Percentiles rank a stretch among this genome's conserved stretches.
Evolutionary conservation across 1,140 invertebrate species (phyloP).

Genomic region (Camponotus pennsylvanicus): DNA sequence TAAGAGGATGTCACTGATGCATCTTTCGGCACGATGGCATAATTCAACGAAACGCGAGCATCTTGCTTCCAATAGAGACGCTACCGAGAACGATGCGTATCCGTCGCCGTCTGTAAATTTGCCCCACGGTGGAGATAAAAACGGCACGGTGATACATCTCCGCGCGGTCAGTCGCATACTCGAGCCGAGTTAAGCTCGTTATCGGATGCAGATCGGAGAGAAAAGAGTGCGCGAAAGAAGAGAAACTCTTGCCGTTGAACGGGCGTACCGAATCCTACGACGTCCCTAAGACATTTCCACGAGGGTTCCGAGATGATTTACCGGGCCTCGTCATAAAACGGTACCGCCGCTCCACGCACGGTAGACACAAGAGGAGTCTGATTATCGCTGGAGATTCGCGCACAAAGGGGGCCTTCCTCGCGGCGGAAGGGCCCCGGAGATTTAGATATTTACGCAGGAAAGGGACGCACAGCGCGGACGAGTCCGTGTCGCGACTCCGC

Average conservation of each 20-base stretch:
- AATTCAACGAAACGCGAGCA: background rate
- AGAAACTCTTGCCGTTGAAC: conserved; percentile 71
- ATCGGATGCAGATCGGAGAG: conserved; percentile 79
- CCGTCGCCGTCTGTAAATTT: conserved; percentile 48
- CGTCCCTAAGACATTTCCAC: conserved; percentile 78
- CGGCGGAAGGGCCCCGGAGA: conserved; percentile 76
- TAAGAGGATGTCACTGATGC: too few species aligned
- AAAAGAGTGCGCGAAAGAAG: conserved; percentile 72
- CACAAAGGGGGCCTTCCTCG: conserved; percentile 78
- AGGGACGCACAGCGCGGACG: background rate
- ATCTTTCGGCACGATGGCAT: too few species aligned
- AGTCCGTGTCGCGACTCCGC: conserved; percentile 68
- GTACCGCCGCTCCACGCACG: conserved; percentile 78
- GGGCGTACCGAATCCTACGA: conserved; percentile 80
- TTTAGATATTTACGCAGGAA: conserved; percentile 84
- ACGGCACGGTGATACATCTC: conserved; percentile 57
- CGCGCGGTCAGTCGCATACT: conserved; percentile 50
- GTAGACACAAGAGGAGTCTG: conserved; percentile 82
- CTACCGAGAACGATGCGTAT: conserved; percentile 42
- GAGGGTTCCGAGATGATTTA: conserved; percentile 82
- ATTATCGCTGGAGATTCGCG: conserved; percentile 85
- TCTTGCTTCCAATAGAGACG: conserved; percentile 53
- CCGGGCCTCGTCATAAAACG: conserved; percentile 81
- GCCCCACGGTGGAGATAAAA: conserved; percentile 59
- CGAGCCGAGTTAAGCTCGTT: conserved; percentile 76